phyloP scores from a whole-genome alignment of 2,797 vertebrate species.

The Acanthurus leucopareius region DNA sequence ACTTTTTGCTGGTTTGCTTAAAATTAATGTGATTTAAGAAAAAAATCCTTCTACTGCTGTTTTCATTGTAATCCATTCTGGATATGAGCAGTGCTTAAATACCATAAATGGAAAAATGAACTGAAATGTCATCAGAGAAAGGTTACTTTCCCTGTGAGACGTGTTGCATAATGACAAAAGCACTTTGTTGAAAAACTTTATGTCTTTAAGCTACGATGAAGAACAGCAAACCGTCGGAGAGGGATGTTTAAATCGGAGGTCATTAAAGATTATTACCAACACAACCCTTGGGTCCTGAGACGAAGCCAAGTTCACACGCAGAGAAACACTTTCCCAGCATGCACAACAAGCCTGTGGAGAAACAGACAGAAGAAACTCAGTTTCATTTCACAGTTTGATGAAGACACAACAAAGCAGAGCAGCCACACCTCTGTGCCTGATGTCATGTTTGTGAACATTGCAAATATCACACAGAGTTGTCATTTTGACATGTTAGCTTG shows the following conservation, averaged over 20 bases:
- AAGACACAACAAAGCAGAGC: background rate
- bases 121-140: background rate
- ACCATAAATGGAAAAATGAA: constrained; percentile 36
- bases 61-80: constrained; percentile 31
- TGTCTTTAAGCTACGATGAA: background rate
- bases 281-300: rapidly evolving
- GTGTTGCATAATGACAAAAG: background rate
- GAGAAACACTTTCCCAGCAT: background rate
- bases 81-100: background rate
- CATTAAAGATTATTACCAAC: constrained; percentile 58
- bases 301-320: rapidly evolving
- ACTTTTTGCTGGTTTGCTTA: no score
- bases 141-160: background rate
- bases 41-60: constrained; percentile 15
- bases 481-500: background rate
- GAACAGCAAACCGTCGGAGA: background rate
- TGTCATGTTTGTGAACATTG: background rate
- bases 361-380: constrained; percentile 29
- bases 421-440: background rate
- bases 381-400: background rate
- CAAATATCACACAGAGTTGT: background rate
- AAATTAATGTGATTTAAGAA: no score
- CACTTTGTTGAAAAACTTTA: background rate
- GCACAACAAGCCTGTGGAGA: constrained; percentile 51
- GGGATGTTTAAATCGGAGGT: background rate